A percentile compares a stretch with the other conserved stretches of the same genome.
phyloP scores from a whole-genome alignment of 2,113 vertebrate species.

The Pithys albifrons region DNA sequence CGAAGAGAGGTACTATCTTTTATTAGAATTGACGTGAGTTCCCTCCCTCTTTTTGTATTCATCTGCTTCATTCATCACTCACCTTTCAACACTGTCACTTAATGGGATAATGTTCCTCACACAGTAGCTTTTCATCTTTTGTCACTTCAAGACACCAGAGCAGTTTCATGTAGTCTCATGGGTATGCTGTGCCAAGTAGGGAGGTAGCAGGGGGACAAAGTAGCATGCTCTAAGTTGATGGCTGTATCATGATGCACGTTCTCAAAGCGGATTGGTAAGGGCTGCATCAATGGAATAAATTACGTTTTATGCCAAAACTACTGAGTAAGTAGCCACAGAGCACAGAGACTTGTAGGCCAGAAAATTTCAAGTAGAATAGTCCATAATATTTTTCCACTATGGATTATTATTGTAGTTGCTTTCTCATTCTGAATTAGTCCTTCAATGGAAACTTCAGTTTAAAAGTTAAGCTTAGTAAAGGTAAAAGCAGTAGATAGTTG shows the following conservation, averaged over 20 bases:
- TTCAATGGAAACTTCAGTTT: neutral
- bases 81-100: neutral
- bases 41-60: neutral
- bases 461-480: neutral
- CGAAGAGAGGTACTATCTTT: rapidly evolving
- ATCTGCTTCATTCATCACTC: neutral
- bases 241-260: rapidly evolving
- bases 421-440: neutral
- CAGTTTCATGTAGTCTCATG: neutral
- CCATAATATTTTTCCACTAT: neutral
- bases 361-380: neutral
- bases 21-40: neutral
- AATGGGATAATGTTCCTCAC: rapidly evolving
- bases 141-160: neutral
- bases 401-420: neutral
- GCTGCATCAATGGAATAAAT: neutral
- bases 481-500: neutral
- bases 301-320: neutral
- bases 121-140: neutral
- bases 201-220: neutral
- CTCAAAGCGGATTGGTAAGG: neutral
- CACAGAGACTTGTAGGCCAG: neutral
- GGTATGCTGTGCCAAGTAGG: neutral
- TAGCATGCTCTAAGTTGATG: neutral
- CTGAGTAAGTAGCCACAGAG: neutral